These are phyloP conservation scores for Gavia stellata DNA, from an alignment of 2,113 vertebrate species.

Conservation along the genomic window DNA sequence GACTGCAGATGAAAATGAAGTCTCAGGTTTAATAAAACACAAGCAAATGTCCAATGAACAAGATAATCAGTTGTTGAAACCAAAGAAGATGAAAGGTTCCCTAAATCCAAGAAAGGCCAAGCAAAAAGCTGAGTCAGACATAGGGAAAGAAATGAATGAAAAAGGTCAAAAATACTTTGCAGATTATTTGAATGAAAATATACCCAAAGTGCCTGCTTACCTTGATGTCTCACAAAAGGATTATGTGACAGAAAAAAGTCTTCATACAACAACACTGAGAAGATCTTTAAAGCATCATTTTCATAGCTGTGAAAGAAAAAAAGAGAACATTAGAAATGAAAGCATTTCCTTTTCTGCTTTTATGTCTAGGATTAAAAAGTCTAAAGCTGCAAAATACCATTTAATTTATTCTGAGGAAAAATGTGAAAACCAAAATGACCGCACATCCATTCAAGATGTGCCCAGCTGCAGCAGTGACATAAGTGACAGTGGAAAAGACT, in stretches of 20 bases:
- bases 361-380: constrained; percentile 64
- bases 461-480: constrained; percentile 33
- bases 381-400: constrained; percentile 32
- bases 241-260: constrained; percentile 29
- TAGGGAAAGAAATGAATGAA: constrained; percentile 60
- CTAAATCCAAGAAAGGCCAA: constrained; percentile 69
- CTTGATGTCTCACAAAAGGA: constrained; percentile 53
- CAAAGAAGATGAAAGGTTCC: constrained; percentile 76
- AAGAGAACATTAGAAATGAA: constrained; percentile 69
- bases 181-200: constrained; percentile 62
- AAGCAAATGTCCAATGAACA: constrained; percentile 69
- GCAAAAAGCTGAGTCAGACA: constrained; percentile 74
- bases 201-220: constrained; percentile 70
- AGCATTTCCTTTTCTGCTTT: constrained; percentile 70
- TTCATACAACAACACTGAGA: constrained; percentile 58
- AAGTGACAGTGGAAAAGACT: constrained; percentile 44
- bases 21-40: constrained; percentile 64
- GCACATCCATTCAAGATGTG: constrained; percentile 4
- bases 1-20: constrained; percentile 52
- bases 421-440: constrained; percentile 21
- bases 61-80: constrained; percentile 76
- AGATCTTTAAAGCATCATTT: constrained; percentile 63
- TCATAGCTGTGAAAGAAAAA: constrained; percentile 56
- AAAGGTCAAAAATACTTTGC: constrained; percentile 43
- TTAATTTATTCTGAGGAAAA: constrained; percentile 44